These are phyloP conservation scores for Terrapene triunguis DNA, from an alignment of 2,113 vertebrate genomes.

Conservation along the genomic window DNA sequence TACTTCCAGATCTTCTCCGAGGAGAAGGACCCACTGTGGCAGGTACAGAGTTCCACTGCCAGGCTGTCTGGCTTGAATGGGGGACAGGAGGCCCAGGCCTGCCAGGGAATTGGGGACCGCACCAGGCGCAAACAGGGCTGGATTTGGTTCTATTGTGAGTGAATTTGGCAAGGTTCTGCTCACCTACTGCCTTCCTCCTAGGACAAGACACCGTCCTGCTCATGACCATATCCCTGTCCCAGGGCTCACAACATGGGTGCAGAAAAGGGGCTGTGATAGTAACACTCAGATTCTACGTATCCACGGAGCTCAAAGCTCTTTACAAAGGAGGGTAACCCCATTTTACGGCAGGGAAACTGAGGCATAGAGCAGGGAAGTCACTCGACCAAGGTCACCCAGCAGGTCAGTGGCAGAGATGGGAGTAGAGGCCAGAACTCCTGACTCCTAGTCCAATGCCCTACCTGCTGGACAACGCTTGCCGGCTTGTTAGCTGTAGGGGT, in stretches of 20 bases:
- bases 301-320: neutral
- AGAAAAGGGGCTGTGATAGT: neutral
- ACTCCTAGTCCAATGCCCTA: neutral
- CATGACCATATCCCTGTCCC: neutral
- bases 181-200: neutral
- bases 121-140: too few relatives aligned
- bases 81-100: neutral
- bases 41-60: slow-evolving; percentile 79
- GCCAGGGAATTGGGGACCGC: neutral
- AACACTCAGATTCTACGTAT: neutral
- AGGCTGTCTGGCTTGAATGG: neutral
- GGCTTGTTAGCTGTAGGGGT: neutral
- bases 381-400: neutral
- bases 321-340: neutral
- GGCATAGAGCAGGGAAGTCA: neutral
- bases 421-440: neutral
- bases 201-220: neutral
- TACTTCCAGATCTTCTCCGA: slow-evolving; percentile 98
- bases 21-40: slow-evolving; percentile 97
- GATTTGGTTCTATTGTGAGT: too few relatives aligned
- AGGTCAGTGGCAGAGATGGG: neutral
- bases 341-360: neutral
- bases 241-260: neutral
- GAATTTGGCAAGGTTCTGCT: neutral
- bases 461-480: neutral